Evolutionary conservation across 2,888 invertebrate genomes (phyloP).

Genomic region (Flexamia atlantica): DNA sequence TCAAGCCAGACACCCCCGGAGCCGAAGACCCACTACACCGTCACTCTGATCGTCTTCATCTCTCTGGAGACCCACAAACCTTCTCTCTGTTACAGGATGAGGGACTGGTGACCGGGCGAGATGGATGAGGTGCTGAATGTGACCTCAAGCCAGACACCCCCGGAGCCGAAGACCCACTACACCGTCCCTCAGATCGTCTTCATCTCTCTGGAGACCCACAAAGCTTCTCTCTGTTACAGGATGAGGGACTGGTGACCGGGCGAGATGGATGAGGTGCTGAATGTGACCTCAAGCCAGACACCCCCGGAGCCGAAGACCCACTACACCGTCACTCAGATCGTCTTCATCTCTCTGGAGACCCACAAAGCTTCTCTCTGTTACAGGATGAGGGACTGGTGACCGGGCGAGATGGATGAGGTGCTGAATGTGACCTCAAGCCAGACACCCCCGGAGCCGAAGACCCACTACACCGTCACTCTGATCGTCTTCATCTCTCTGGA

Average conservation of each 20-base stretch:
- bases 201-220: too few species aligned
- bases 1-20: slow-evolving; percentile 24
- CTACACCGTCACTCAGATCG: slow-evolving; percentile 74
- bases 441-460: slow-evolving; percentile 2
- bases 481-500: neutral
- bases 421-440: slow-evolving; percentile 12
- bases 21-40: slow-evolving; percentile 23
- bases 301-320: slow-evolving; percentile 62
- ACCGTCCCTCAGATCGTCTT: neutral
- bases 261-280: slow-evolving; percentile 61
- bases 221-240: too few species aligned
- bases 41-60: neutral
- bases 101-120: slow-evolving; percentile 38
- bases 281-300: slow-evolving; percentile 49
- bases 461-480: neutral
- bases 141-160: slow-evolving; percentile 27
- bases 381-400: slow-evolving; percentile 43
- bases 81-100: slow-evolving; percentile 13
- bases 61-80: too few species aligned
- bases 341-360: slow-evolving; percentile 74
- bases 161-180: slow-evolving; percentile 20
- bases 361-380: neutral
- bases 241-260: slow-evolving; percentile 58
- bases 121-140: slow-evolving; percentile 31
- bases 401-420: slow-evolving; percentile 24